Percentiles rank a stretch among this genome's conserved stretches.
Evolutionary conservation across 2,888 invertebrate genomes (phyloP).

Genomic region (Timandra comae): DNA sequence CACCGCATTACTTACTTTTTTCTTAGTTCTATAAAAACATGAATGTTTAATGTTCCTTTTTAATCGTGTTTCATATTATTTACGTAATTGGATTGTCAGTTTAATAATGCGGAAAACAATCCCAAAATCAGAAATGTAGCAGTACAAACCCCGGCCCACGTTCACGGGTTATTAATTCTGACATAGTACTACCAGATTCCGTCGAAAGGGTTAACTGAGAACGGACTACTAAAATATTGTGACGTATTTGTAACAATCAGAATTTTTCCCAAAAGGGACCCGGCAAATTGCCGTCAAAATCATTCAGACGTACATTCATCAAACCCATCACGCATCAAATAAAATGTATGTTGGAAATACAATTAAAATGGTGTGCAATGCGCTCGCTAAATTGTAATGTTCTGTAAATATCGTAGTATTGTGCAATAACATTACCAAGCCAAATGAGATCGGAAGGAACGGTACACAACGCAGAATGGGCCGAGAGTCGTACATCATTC

Average conservation of each 20-base stretch:
- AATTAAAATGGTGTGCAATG: conserved; percentile 26
- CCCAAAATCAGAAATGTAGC: conserved; percentile 64
- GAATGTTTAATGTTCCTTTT: conserved; percentile 14
- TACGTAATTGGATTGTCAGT: conserved; percentile 70
- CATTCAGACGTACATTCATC: conserved; percentile 16
- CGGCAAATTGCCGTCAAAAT: conserved; percentile 16
- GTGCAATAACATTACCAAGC: conserved; percentile 49
- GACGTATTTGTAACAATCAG: conserved; percentile 43
- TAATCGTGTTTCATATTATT: conserved; percentile 47
- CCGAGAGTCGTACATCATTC: conserved; percentile 60
- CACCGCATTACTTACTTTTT: conserved; percentile 10
- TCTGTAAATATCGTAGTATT: conserved; percentile 49
- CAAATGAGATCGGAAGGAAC: conserved; percentile 64
- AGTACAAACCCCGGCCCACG: conserved; percentile 41
- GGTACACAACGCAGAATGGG: conserved; percentile 35
- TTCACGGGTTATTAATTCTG: conserved; percentile 73
- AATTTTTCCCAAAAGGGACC: conserved; percentile 16
- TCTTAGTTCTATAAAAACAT: conserved; percentile 21
- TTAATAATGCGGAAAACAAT: conserved; percentile 76
- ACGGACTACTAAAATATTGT: conserved; percentile 61
- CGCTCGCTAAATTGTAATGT: conserved; percentile 37
- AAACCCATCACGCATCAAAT: conserved; percentile 13
- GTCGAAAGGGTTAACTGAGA: conserved; percentile 63
- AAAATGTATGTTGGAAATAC: conserved; percentile 18
- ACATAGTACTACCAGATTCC: conserved; percentile 55